Percentiles rank a stretch among this genome's conserved stretches.
phyloP scores from a whole-genome alignment of 2,113 vertebrate species.

The Calyptomena viridis region DNA sequence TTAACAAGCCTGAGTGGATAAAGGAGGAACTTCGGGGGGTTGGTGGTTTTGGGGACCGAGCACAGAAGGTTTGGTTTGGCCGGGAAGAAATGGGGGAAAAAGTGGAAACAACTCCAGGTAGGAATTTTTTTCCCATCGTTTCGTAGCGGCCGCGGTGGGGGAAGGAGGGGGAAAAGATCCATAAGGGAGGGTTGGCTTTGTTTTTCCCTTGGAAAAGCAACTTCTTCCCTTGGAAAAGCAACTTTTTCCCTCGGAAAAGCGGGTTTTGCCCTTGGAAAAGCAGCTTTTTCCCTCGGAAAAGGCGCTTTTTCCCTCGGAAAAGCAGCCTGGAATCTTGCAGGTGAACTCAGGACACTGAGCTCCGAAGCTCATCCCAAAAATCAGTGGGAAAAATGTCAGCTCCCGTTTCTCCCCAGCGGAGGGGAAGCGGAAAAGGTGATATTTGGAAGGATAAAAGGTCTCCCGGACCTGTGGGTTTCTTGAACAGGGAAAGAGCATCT shows the following conservation, averaged over 20 bases:
- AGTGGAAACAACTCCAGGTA: constrained; percentile 30
- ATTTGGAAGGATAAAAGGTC: not conserved
- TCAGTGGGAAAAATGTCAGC: rapidly evolving
- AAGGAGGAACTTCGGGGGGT: constrained; percentile 38
- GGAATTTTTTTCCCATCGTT: not conserved
- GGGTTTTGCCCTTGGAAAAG: not conserved
- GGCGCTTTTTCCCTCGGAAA: not conserved
- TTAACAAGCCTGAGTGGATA: constrained; percentile 58
- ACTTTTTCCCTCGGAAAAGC: not conserved
- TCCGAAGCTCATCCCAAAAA: not conserved
- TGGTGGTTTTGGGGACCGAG: not conserved
- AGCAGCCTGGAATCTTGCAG: rapidly evolving
- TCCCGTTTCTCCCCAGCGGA: rapidly evolving
- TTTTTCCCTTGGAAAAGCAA: not conserved
- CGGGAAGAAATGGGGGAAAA: constrained; percentile 25
- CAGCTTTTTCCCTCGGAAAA: not conserved
- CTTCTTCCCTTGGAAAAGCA: not conserved
- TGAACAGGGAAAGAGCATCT: not conserved
- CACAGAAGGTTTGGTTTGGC: not conserved
- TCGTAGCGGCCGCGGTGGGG: rapidly evolving
- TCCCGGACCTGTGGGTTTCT: rapidly evolving
- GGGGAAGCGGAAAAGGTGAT: not conserved
- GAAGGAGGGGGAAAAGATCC: not conserved
- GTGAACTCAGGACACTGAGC: rapidly evolving
- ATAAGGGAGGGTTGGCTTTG: rapidly evolving